Percentiles rank a stretch among this genome's conserved stretches.
Evolutionary conservation across 1,140 invertebrate genomes (phyloP).

Genomic region (Zaprionus lachaisei): DNA sequence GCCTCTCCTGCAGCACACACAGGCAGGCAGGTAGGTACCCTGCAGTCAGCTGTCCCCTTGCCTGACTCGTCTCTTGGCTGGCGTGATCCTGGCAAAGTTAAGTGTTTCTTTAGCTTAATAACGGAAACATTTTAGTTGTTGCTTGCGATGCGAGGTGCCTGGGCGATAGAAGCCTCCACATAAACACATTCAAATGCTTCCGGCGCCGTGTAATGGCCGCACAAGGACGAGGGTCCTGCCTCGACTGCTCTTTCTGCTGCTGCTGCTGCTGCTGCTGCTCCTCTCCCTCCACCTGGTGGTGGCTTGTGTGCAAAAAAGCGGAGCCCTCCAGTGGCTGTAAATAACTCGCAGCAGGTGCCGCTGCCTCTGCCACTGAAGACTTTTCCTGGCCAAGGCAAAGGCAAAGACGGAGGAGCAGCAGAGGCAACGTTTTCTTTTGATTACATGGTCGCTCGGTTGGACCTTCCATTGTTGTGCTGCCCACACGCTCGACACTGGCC

Average conservation of each 20-base stretch:
- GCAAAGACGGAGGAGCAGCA: not conserved
- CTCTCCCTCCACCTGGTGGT: conserved; percentile 1
- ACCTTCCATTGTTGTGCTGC: conserved; percentile 41
- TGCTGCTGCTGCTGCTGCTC: not conserved
- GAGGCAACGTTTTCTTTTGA: conserved; percentile 68
- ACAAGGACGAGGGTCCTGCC: conserved; percentile 51
- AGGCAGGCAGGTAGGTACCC: not conserved
- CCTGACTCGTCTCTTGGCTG: not conserved
- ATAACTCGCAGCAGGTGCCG: conserved; percentile 79
- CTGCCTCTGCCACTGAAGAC: conserved; percentile 40
- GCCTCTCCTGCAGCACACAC: not conserved
- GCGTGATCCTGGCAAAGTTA: conserved; percentile 73
- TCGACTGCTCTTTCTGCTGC: no score
- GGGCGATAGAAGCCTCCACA: conserved; percentile 70
- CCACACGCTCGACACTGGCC: not conserved
- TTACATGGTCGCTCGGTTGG: conserved; percentile 34
- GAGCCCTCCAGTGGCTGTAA: conserved; percentile 74
- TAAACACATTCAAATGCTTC: conserved; percentile 80
- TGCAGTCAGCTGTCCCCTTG: conserved; percentile 47
- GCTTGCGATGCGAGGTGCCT: conserved; percentile 20
- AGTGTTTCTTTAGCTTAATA: conserved; percentile 83
- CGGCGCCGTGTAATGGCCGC: conserved; percentile 72
- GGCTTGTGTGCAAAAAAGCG: conserved; percentile 23
- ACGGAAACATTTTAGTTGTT: conserved; percentile 81
- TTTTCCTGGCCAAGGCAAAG: conserved; percentile 24